These are phyloP conservation scores for Schizotus pectinicornis DNA, from an alignment of 2,888 invertebrate genomes.

Conservation along the genomic window DNA sequence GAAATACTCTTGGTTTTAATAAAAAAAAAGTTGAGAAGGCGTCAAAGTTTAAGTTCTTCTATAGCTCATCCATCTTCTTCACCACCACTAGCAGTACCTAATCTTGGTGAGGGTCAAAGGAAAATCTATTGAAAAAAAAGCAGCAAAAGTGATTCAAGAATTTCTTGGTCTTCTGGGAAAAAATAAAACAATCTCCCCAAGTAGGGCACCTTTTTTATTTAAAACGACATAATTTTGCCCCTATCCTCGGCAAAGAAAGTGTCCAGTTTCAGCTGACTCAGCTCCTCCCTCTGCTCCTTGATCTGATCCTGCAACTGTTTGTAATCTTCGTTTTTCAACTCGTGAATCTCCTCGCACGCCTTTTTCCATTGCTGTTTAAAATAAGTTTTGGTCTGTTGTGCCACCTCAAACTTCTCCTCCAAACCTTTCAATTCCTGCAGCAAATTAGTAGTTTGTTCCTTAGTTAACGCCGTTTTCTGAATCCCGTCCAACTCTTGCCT, in stretches of 20 bases:
- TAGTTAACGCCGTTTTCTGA: constrained; percentile 66
- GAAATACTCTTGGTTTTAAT: no score
- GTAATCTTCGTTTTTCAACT: constrained; percentile 64
- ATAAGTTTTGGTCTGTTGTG: constrained; percentile 71
- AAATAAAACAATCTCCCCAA: constrained; percentile 2
- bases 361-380: constrained; percentile 80
- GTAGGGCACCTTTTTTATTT: background rate
- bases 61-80: no score
- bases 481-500: constrained; percentile 54
- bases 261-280: constrained; percentile 38
- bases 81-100: no score
- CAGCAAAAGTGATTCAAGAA: no score
- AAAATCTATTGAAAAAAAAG: no score
- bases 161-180: no score
- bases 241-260: constrained; percentile 7
- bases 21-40: no score
- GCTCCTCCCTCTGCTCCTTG: constrained; percentile 56
- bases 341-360: constrained; percentile 71
- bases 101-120: no score
- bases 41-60: no score
- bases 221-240: constrained; percentile 6
- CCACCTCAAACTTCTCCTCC: constrained; percentile 69
- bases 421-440: constrained; percentile 70
- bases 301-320: constrained; percentile 62
- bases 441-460: constrained; percentile 70